Evolutionary conservation across 2,888 invertebrate genomes (phyloP).

Genomic region (Cerceris ruficornis): DNA sequence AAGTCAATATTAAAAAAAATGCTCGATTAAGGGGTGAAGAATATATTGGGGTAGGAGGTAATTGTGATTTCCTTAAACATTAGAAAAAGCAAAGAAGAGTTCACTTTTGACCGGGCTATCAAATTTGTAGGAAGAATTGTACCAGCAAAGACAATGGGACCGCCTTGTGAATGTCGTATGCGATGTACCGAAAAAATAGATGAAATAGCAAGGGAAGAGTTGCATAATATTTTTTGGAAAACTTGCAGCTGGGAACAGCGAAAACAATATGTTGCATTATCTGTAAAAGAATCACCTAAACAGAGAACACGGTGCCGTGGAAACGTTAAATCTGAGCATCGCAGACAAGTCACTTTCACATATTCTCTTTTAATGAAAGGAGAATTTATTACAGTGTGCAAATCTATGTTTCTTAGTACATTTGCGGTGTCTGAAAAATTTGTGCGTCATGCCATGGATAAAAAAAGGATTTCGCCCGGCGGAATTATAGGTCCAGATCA

Average conservation of each 20-base stretch:
- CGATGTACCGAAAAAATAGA: constrained; percentile 69
- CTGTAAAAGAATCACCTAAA: constrained; percentile 72
- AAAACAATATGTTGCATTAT: constrained; percentile 70
- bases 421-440: constrained; percentile 73
- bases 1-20: constrained; percentile 72
- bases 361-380: constrained; percentile 67
- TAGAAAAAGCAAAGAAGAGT: neutral
- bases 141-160: constrained; percentile 71
- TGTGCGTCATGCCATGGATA: constrained; percentile 71
- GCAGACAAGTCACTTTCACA: constrained; percentile 70
- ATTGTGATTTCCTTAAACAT: neutral
- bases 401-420: constrained; percentile 73
- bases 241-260: constrained; percentile 70
- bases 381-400: constrained; percentile 71
- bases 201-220: constrained; percentile 63
- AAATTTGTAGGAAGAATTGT: constrained; percentile 63
- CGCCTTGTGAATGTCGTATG: constrained; percentile 71
- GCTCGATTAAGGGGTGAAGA: constrained; percentile 70
- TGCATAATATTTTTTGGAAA: constrained; percentile 71
- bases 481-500: constrained; percentile 71
- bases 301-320: constrained; percentile 68
- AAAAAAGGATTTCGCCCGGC: constrained; percentile 67
- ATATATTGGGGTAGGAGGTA: constrained; percentile 72
- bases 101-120: too few species aligned
- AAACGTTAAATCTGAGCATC: constrained; percentile 62